Percentiles rank a stretch among this genome's conserved stretches.
Evolutionary conservation across 2,888 invertebrate genomes (phyloP).

Genomic region (Drosophila nr. perissopoda): DNA sequence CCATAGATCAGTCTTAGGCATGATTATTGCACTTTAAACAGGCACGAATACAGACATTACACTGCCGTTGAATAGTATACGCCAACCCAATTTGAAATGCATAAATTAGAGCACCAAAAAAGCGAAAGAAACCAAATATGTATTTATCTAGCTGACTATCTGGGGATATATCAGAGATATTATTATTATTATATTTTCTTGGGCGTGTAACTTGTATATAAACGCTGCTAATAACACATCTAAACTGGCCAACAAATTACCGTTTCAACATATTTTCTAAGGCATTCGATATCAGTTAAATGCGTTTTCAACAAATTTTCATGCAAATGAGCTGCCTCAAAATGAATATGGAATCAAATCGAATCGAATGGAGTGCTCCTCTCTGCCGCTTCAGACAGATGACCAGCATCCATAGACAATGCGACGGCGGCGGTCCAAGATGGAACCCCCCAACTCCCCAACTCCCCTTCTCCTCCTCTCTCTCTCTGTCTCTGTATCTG

Average conservation of each 20-base stretch:
- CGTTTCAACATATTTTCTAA: constrained; percentile 69
- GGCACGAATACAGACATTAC: constrained; percentile 75
- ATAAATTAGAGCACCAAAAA: constrained; percentile 68
- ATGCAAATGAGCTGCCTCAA: constrained; percentile 65
- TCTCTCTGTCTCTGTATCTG: not conserved
- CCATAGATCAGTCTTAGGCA: constrained; percentile 74
- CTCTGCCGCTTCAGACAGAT: constrained; percentile 58
- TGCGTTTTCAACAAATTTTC: constrained; percentile 74
- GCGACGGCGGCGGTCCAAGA: constrained; percentile 73
- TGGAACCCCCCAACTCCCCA: not conserved
- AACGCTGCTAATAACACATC: constrained; percentile 77
- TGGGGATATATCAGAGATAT: constrained; percentile 27
- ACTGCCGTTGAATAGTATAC: constrained; percentile 74
- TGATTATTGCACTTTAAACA: constrained; percentile 76
- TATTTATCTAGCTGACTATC: constrained; percentile 43
- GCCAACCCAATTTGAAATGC: constrained; percentile 65
- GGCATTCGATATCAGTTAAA: constrained; percentile 70
- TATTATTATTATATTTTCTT: constrained; percentile 24
- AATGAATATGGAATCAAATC: constrained; percentile 8
- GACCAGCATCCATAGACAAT: constrained; percentile 76
- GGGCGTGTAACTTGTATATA: constrained; percentile 74
- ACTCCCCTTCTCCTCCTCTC: not conserved
- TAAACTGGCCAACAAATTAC: constrained; percentile 79
- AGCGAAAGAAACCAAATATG: constrained; percentile 43
- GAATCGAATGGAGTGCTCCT: constrained; percentile 10